phyloP scores from a whole-genome alignment of 2,888 invertebrate genomes.

The Acleris sparsana region DNA sequence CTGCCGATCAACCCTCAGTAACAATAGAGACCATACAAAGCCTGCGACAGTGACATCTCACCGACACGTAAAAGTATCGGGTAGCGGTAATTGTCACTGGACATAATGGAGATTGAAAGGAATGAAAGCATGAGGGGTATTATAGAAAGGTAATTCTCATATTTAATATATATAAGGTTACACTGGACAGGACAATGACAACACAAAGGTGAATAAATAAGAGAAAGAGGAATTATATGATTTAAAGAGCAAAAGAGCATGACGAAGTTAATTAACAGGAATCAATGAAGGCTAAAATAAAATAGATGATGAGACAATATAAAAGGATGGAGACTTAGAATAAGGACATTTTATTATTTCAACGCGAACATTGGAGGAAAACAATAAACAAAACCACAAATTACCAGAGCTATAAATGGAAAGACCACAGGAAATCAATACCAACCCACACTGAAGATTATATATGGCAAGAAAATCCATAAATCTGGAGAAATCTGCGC shows the following conservation, averaged over 20 bases:
- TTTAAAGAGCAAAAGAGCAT: neutral
- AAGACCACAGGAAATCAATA: neutral
- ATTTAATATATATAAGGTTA: too few relatives aligned
- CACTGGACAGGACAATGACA: too few relatives aligned
- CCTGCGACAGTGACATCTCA: slow-evolving; percentile 7
- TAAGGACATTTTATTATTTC: too few relatives aligned
- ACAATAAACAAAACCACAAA: neutral
- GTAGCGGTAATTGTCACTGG: slow-evolving; percentile 26
- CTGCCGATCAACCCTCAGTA: neutral
- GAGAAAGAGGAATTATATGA: neutral
- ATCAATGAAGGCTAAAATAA: too few relatives aligned
- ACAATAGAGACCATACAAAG: slow-evolving; percentile 7
- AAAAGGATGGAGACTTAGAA: too few relatives aligned
- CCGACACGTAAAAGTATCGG: slow-evolving; percentile 22
- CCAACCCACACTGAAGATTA: slow-evolving; percentile 12
- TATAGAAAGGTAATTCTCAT: slow-evolving; percentile 1
- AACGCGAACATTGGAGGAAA: too few relatives aligned
- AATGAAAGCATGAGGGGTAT: slow-evolving; percentile 3
- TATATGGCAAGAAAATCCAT: slow-evolving; percentile 56
- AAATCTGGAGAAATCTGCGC: slow-evolving; percentile 56
- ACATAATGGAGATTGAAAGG: slow-evolving; percentile 18
- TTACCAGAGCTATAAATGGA: neutral
- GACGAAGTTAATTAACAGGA: neutral
- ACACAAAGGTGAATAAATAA: too few relatives aligned
- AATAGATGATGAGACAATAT: too few relatives aligned